These are phyloP conservation scores for Caiman crocodilus DNA, from an alignment of 2,797 vertebrate species.

Conservation along the genomic window DNA sequence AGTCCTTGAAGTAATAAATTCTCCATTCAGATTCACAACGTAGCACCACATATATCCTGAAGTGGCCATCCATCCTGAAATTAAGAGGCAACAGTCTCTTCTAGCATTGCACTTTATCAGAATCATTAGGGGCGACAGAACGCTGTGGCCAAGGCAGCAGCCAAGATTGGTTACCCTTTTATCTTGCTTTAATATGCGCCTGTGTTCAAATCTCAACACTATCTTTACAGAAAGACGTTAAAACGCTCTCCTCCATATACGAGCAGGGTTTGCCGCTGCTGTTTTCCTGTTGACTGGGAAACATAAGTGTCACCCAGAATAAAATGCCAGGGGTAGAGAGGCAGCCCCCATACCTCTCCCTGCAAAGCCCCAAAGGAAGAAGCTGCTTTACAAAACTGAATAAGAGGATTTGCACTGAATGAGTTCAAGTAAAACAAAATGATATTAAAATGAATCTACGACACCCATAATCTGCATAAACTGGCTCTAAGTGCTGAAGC, in stretches of 20 bases:
- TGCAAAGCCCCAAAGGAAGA: neutral
- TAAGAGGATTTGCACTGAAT: neutral
- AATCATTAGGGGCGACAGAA: neutral
- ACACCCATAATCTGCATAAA: neutral
- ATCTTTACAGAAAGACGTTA: neutral
- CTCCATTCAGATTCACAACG: neutral
- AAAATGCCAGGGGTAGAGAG: neutral
- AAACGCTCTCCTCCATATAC: neutral
- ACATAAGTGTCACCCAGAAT: neutral
- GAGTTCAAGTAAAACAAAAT: neutral
- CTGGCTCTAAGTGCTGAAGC: neutral
- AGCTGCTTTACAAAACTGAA: neutral
- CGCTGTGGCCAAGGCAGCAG: neutral
- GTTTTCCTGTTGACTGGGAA: too few relatives aligned
- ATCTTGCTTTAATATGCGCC: too few relatives aligned
- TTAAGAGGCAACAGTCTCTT: neutral
- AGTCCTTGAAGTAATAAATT: neutral
- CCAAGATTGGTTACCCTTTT: too few relatives aligned
- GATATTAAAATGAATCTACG: neutral
- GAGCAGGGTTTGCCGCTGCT: too few relatives aligned
- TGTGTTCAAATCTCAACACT: neutral
- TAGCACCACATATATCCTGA: accelerated
- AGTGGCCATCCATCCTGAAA: neutral
- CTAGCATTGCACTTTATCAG: neutral
- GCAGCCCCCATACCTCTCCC: too few relatives aligned